Base-by-base conservation (phyloP, 2,113 vertebrate species). In the Melanostigma gelatinosum region DNA sequence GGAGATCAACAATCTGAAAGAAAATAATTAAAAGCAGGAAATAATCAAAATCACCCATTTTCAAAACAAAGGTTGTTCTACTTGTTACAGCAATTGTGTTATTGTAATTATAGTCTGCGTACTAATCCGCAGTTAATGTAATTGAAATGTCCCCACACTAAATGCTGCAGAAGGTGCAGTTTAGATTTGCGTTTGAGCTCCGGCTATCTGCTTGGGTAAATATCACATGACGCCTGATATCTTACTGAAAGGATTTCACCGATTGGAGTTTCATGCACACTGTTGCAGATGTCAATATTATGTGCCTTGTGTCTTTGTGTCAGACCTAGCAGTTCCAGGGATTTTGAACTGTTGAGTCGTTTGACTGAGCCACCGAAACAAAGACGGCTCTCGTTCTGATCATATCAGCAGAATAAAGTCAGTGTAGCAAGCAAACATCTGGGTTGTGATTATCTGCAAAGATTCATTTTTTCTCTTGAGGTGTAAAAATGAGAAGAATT, bases 1-100 rank as follows among this genome's bases (percentile, higher is more conserved):
- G 8, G 42, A 80, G 75, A 88, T 92, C 92, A 94, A 86, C 88
- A 94, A 88, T 94, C 94, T 94, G 90, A 22, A 88, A 68, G 76
- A 66, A 80, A 68, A 50, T 27, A 67, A 68, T 50, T 16, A 77
- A 70, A 80, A 67, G 61, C 32, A 74, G 54, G n/a, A 24, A 40
- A 16, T 5, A 38, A 55, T 64, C 79, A 42, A 27, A 62, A 78
- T 64, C 29, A 29, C 4, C 38, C 8, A 42, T 20, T 24, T 48
- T 70, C 1, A 44, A 54, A 16, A 40, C 27, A 55, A 42, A 58
- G 6, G 1, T 40, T 81, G 61, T 20, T 52, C 12, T 11, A 24
- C 5, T 40, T 1, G 7, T 40, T 36, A 16, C 18, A 65, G 8
- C n/a, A 20, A 48, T 46, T 42, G 5, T 64, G 65, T 5, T 52